A percentile compares a stretch with the other conserved stretches of the same genome.
Evolutionary conservation across 2,888 invertebrate genomes (phyloP).

Genomic region (Eupithecia centaureata): DNA sequence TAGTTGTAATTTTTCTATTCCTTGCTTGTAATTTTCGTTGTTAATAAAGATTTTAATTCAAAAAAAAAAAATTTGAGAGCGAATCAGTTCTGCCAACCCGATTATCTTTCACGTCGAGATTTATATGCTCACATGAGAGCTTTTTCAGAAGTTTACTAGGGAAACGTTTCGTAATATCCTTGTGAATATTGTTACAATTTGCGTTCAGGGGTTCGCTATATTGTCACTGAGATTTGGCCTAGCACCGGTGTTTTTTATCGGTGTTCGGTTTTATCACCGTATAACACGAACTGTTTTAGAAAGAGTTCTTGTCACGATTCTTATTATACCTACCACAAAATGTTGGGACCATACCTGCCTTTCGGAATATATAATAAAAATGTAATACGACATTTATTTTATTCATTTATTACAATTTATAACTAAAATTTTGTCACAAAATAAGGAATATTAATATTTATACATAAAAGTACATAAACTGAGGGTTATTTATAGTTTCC

Average conservation of each 20-base stretch:
- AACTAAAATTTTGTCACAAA: too few relatives aligned
- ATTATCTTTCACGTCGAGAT: constrained; percentile 79
- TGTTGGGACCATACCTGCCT: not conserved
- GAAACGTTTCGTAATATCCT: constrained; percentile 57
- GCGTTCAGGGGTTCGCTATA: constrained; percentile 42
- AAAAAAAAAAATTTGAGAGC: too few relatives aligned
- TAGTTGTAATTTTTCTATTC: too few relatives aligned
- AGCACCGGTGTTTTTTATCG: constrained; percentile 17
- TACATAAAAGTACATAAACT: too few relatives aligned
- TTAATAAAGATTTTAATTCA: too few relatives aligned
- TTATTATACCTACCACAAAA: not conserved
- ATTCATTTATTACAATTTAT: too few relatives aligned
- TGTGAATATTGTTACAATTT: constrained; percentile 49
- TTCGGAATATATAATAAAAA: not conserved
- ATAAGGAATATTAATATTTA: too few relatives aligned
- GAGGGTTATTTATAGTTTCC: too few relatives aligned
- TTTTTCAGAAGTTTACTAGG: constrained; percentile 61
- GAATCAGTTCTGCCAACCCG: constrained; percentile 81
- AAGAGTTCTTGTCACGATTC: not conserved
- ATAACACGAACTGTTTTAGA: not conserved
- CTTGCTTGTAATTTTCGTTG: too few relatives aligned
- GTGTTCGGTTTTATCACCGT: constrained; percentile 18
- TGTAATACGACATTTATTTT: too few relatives aligned
- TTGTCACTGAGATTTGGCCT: constrained; percentile 12
- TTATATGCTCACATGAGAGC: constrained; percentile 74